Evolutionary conservation across 2,888 invertebrate species (phyloP).

Genomic region (Platerodrilus igneus): DNA sequence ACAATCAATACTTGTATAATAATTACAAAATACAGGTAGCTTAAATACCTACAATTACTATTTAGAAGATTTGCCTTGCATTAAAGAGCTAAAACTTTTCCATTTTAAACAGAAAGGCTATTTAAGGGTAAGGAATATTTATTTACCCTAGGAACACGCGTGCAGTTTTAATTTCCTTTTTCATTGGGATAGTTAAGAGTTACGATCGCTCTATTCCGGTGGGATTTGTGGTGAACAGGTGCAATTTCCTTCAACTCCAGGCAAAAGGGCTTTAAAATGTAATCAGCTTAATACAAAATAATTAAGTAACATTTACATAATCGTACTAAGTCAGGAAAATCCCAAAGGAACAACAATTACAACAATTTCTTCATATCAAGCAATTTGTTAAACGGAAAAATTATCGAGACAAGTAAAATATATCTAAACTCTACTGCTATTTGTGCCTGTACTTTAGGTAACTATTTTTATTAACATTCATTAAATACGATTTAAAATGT

Average conservation of each 20-base stretch:
- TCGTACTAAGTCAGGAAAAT: conserved; percentile 12
- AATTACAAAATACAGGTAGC: too few relatives aligned
- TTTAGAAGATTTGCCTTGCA: too few relatives aligned
- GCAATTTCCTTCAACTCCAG: conserved; percentile 10
- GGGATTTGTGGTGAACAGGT: not conserved
- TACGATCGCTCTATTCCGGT: conserved; percentile 6
- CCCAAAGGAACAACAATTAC: too few relatives aligned
- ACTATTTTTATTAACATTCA: too few relatives aligned
- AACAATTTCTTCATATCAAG: too few relatives aligned
- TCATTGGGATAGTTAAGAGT: conserved; percentile 9
- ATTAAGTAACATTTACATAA: conserved; percentile 17
- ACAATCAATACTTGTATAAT: too few relatives aligned
- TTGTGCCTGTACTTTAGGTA: too few relatives aligned
- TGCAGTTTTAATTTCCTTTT: conserved; percentile 16
- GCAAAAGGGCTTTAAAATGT: conserved; percentile 10
- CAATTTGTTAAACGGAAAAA: too few relatives aligned
- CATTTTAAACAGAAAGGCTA: not conserved
- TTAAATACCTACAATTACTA: too few relatives aligned
- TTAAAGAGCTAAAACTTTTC: not conserved
- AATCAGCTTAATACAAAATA: conserved; percentile 14
- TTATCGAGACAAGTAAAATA: too few relatives aligned
- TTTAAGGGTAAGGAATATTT: conserved; percentile 13
- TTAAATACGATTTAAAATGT: too few relatives aligned
- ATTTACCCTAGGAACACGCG: conserved; percentile 7
- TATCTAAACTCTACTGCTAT: too few relatives aligned